Evolutionary conservation across 2,113 vertebrate species (phyloP).

Genomic region (Neodontobutis hainanensis): DNA sequence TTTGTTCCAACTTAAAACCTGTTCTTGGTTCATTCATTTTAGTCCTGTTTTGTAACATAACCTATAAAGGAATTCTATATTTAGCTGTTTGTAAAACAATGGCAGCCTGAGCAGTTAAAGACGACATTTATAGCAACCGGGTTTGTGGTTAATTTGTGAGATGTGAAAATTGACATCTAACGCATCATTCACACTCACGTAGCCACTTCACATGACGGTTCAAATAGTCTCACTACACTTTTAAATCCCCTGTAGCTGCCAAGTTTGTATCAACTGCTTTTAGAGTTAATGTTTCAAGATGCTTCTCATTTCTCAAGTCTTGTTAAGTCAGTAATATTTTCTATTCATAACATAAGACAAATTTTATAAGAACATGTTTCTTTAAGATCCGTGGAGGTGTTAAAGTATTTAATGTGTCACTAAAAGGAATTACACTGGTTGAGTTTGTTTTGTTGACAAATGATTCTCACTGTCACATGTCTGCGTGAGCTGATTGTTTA

Average conservation of each 20-base stretch:
- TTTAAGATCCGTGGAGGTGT: background rate
- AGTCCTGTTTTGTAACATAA: no score
- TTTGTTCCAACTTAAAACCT: no score
- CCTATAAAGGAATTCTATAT: no score
- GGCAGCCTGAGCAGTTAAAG: background rate
- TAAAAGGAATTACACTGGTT: background rate
- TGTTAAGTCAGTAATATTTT: no score
- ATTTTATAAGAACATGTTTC: background rate
- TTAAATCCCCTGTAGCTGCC: background rate
- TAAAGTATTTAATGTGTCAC: background rate
- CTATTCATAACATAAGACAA: no score
- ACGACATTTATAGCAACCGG: background rate
- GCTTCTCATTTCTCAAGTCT: no score
- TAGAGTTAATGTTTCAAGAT: background rate
- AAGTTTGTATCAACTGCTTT: background rate
- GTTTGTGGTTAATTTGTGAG: background rate
- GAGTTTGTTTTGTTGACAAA: constrained; percentile 2
- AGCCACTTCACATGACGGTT: background rate
- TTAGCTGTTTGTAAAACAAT: background rate
- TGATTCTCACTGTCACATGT: constrained; percentile 1
- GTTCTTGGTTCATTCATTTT: no score
- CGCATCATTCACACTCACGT: background rate
- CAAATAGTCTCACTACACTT: background rate
- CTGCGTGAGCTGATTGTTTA: background rate
- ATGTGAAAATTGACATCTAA: background rate